Evolutionary conservation across 2,113 vertebrate genomes (phyloP), one percentile per base, ranked within the genome.

Genomic region (Ceuthmochares aereus): DNA sequence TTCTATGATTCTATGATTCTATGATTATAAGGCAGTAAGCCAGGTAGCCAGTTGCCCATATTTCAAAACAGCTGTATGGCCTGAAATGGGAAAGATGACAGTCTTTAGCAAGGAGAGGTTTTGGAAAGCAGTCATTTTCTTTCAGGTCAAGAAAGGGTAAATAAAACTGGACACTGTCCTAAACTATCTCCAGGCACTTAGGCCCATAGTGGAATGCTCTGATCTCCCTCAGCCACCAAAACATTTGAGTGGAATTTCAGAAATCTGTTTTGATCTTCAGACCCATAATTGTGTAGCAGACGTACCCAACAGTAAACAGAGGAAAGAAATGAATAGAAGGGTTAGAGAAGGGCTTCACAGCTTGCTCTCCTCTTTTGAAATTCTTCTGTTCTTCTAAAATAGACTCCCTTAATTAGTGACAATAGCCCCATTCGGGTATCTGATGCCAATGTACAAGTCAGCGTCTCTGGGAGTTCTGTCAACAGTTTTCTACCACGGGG

Each of bases 261-360:
- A 97, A 69, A 82, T 91, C 79, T 68, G 67, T 92, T 97, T 93
- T 94, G 51, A 90, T 95, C 87, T 80, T 88, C 82, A 86, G 90
- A 83, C 45, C 21, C 54, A 4, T 85, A 85, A 80, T 62, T 83
- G 82, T 73, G 56, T 55, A 84, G 62, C 63, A 73, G 55, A 43
- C 43, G 58, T 87, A 42, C 40, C 0, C 1, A 95, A 66, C 34
- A 91, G 77, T 54, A 66, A 95, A 45, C 54, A 85, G 83, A 6
- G 0, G 59, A 52, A 91, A 91, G 36, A 72, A 91, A 72, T 75
- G 0, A 94, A 89, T 51, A 82, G 67, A 56, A 75, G 62, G n/a
- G 49, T 58, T n/a, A 91, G 18, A 73, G 52, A 86, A 86, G 22
- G 30, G 63, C 89, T 91, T 82, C 76, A 62, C 13, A 79, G 36